A percentile compares a stretch with the other conserved stretches of the same genome.
Conservation (phyloP, 2,888 invertebrate genomes). For the Spatulosminthurus flaviceps region DNA sequence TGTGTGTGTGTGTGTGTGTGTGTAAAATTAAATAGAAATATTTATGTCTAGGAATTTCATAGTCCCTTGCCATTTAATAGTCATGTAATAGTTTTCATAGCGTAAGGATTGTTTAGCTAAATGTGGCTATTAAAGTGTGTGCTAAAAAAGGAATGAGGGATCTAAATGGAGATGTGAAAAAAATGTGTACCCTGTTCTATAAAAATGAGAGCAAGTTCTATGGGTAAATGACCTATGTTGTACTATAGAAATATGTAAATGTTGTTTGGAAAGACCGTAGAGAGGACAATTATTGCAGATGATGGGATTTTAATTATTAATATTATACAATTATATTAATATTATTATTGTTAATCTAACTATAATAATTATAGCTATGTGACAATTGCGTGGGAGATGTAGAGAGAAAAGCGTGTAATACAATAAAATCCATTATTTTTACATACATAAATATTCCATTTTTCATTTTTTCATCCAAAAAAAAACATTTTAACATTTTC, state of each 20-base stretch:
- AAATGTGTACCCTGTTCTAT: no score
- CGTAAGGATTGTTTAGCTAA: no score
- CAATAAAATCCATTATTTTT: constrained; percentile 34
- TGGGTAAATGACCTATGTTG: background rate
- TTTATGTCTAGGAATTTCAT: no score
- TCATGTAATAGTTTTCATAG: no score
- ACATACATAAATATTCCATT: constrained; percentile 10
- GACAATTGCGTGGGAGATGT: constrained; percentile 31
- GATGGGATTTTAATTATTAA: constrained; percentile 6
- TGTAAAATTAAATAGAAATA: no score
- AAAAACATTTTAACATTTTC: no score
- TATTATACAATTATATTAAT: constrained; percentile 12
- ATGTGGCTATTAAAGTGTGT: no score
- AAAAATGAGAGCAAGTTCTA: no score
- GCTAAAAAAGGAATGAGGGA: no score
- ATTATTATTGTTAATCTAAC: constrained; percentile 3
- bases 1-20: no score
- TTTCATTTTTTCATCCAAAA: background rate
- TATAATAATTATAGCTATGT: background rate
- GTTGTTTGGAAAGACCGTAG: background rate
- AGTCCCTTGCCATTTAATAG: no score
- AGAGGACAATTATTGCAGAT: background rate
- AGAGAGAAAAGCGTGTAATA: constrained; percentile 32
- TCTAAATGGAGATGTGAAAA: no score
- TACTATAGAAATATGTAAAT: background rate